Evolutionary conservation across 1,140 invertebrate species (phyloP).

Genomic region (Drosophila kohkoa): DNA sequence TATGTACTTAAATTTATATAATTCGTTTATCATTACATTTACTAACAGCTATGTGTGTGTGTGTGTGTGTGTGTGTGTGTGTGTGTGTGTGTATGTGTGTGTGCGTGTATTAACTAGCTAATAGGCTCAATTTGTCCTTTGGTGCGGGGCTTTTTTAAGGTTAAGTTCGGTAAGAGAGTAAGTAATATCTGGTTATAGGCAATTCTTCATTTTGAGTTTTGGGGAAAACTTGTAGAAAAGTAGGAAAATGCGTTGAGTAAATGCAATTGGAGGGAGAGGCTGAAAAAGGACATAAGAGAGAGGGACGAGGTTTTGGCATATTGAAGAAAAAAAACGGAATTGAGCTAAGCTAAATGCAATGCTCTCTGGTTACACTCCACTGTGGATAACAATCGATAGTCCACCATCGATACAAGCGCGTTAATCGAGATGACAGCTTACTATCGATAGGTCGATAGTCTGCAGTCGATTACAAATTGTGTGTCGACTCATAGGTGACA

Average conservation of each 20-base stretch:
- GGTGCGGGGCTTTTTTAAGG: conserved; percentile 54
- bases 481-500: too few species aligned
- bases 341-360: conserved; percentile 17
- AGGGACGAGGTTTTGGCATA: background rate
- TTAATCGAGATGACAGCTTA: background rate
- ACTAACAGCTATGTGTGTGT: background rate
- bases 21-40: background rate
- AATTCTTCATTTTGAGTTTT: conserved; percentile 8
- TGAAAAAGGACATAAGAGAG: background rate
- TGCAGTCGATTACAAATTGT: too few species aligned
- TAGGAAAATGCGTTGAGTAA: conserved; percentile 63
- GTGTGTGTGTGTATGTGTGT: too few species aligned
- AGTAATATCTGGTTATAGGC: conserved; percentile 26
- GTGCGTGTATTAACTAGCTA: conserved; percentile 49
- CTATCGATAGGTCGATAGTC: background rate
- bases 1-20: background rate
- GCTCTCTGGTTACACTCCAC: background rate
- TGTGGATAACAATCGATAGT: background rate
- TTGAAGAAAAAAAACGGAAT: conserved; percentile 9
- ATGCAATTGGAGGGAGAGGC: conserved; percentile 49
- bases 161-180: conserved; percentile 32
- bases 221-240: conserved; percentile 64
- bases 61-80: background rate
- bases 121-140: conserved; percentile 69
- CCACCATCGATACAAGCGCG: background rate